Percentiles rank a stretch among this genome's conserved stretches.
Evolutionary conservation across 2,113 vertebrate genomes (phyloP).

Genomic region (Oreochromis tanganicae): DNA sequence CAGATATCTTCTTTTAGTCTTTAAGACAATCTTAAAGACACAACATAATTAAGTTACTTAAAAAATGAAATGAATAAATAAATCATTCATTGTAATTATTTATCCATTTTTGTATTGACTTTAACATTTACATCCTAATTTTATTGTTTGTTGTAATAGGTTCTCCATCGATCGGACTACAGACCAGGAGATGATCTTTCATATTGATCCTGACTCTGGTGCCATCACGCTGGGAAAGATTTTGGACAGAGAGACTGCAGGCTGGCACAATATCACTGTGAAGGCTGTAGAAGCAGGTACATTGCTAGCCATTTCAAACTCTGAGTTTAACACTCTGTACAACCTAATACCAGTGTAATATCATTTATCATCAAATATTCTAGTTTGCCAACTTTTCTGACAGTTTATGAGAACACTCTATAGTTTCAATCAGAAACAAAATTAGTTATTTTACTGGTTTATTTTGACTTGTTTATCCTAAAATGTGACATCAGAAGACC

Average conservation of each 20-base stretch:
- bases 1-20: neutral
- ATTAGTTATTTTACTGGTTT: neutral
- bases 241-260: conserved; percentile 90
- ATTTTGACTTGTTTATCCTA: neutral
- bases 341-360: neutral
- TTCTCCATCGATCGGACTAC: conserved; percentile 88
- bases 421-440: neutral
- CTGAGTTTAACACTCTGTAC: neutral
- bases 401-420: neutral
- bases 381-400: neutral
- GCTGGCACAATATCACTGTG: conserved; percentile 98
- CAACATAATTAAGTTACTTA: neutral
- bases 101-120: no score
- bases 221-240: conserved; percentile 86
- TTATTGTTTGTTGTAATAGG: conserved; percentile 59
- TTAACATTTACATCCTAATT: neutral
- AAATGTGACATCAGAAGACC: neutral
- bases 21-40: neutral
- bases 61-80: neutral
- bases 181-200: conserved; percentile 88
- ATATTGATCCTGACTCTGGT: conserved; percentile 87
- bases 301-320: neutral
- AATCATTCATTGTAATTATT: neutral
- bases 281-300: conserved; percentile 91
- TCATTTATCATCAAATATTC: neutral